Base-by-base conservation (phyloP, 2,113 vertebrate species). In the Trinectes maculatus region DNA sequence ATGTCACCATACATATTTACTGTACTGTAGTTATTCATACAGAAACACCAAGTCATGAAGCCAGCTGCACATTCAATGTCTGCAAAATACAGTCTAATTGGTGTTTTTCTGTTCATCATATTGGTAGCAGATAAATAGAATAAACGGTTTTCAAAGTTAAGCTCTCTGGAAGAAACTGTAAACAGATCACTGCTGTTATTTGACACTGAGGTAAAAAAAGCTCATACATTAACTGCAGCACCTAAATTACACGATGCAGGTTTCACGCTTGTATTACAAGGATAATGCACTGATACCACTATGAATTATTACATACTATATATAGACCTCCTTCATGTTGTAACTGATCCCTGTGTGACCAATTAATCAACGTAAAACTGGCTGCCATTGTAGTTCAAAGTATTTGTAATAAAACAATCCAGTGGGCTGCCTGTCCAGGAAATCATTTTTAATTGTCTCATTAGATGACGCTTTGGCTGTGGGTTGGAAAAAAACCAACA, bases 371-470 rank as follows among this genome's bases (percentile, higher is more conserved):
- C 77, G 80, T 81, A 71, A 83, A 83, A 81, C 56, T 29, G 22
- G 36, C 59, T 62, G 46, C 79, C 79, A 77, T 70, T 64, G 76
- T 31, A 77, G 82, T 85, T 86, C 74, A 87, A 87, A 83, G 74
- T 67, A 68, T 88, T 86, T 87, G 81, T 82, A 84, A 85, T 86
- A 80, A 80, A 73, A 86, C 77, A 78, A 61, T 76, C 62, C 77
- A 82, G 85, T 74, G 28, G 77, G 61, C 72, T 84, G 77, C 65
- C 65, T 86, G 83, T 89, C 85, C 83, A 87, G 79, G 73, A 85
- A 89, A 85, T 85, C 79, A 83, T 80, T 83, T 87, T 85, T 87
- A 88, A 89, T 89, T 87, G 88, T 85, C 85, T 91, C 83, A 83
- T 91, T 91, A 89, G 70, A 83, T 85, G 77, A 71, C 49, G 63